These are phyloP conservation scores for Margaritifera margaritifera DNA, from an alignment of 2,888 invertebrate genomes.

Conservation along the genomic window DNA sequence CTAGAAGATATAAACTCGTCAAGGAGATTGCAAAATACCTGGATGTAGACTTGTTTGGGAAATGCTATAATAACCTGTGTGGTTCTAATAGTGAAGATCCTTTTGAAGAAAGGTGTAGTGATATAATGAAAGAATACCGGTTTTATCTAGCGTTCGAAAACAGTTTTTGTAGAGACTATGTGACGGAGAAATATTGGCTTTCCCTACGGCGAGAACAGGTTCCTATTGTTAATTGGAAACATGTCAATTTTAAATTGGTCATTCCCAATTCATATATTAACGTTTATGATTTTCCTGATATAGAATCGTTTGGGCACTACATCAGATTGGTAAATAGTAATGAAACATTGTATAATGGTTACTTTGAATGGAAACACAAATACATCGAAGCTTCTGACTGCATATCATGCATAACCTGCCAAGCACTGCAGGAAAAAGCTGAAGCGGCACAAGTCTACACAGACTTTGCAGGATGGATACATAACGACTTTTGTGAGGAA, in stretches of 20 bases:
- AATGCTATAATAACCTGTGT: slow-evolving; percentile 10
- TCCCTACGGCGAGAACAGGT: slow-evolving; percentile 13
- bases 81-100: too few species aligned
- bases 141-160: slow-evolving; percentile 29
- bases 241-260: slow-evolving; percentile 13
- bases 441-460: too few species aligned
- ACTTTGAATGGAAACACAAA: slow-evolving; percentile 19
- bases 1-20: slow-evolving; percentile 17
- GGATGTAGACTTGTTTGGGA: slow-evolving; percentile 12
- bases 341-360: slow-evolving; percentile 19
- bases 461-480: too few species aligned
- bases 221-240: slow-evolving; percentile 23
- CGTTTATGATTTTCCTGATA: slow-evolving; percentile 16
- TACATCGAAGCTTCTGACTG: too few species aligned
- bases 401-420: too few species aligned
- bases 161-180: slow-evolving; percentile 21
- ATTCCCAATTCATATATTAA: slow-evolving; percentile 26
- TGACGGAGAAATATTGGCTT: slow-evolving; percentile 27
- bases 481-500: too few species aligned
- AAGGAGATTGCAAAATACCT: slow-evolving; percentile 13
- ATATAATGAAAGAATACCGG: slow-evolving; percentile 8
- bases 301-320: slow-evolving; percentile 20
- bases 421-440: too few species aligned
- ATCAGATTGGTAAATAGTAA: slow-evolving; percentile 21
- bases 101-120: slow-evolving; percentile 8